Conservation (phyloP, 2,888 invertebrate species). For the Ommatoiulus sabulosus region DNA sequence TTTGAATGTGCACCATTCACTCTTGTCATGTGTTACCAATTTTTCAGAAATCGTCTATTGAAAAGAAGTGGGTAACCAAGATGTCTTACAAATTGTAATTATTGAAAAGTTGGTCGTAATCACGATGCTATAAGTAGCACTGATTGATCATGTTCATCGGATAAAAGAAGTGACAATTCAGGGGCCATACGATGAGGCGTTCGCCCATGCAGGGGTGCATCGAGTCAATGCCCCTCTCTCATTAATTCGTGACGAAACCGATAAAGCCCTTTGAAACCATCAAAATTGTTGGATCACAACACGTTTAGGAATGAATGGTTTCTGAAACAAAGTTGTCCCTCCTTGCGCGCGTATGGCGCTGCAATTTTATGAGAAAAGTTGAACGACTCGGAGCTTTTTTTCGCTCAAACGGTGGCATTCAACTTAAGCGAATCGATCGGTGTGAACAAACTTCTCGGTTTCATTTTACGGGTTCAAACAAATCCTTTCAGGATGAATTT, state of each 20-base stretch:
- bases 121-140: neutral
- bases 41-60: neutral
- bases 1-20: neutral
- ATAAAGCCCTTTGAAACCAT: constrained; percentile 34
- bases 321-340: neutral
- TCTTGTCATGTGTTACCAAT: neutral
- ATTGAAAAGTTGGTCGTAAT: neutral
- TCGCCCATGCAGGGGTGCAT: neutral
- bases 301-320: neutral
- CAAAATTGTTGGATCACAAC: constrained; percentile 21
- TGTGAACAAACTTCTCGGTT: constrained; percentile 40
- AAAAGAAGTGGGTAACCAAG: neutral
- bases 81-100: neutral
- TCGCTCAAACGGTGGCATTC: constrained; percentile 4
- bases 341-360: neutral
- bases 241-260: constrained; percentile 17
- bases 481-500: constrained; percentile 26
- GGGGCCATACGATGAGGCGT: neutral
- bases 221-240: neutral
- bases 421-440: constrained; percentile 38
- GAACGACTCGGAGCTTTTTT: constrained; percentile 28
- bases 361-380: neutral
- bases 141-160: neutral
- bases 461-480: constrained; percentile 14
- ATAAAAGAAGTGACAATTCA: constrained; percentile 8